Evolutionary conservation across 2,888 invertebrate species (phyloP), one percentile per base, ranked within the genome.

Genomic region (Cremastinae sp.): DNA sequence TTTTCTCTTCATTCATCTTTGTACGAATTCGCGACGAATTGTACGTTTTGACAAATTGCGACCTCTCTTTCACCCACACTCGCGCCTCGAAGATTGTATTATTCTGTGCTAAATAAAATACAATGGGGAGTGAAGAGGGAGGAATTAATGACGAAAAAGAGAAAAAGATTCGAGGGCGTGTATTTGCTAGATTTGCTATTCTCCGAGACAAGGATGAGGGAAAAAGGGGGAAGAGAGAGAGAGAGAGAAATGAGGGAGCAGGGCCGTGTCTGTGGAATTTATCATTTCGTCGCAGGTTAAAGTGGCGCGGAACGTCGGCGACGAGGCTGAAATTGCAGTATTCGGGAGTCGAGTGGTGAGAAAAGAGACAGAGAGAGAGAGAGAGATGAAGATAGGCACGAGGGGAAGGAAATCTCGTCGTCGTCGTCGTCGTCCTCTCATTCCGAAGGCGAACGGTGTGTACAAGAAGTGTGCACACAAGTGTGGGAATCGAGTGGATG

Each of bases 251-350:
- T n/a, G n/a, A n/a, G n/a, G n/a, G n/a, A n/a, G n/a, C n/a, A n/a
- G n/a, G n/a, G n/a, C n/a, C n/a, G n/a, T n/a, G n/a, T n/a, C n/a
- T 81, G 78, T 78, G 81, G 84, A 86, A 86, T 87, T 87, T 85
- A 87, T 87, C 86, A 87, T 87, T 86, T 85, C 53, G 82, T 82
- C 59, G 69, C n/a, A n/a, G 79, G 83, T 79, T 84, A 81, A 84
- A 84, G 84, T 83, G 81, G 81, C 80, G 81, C 79, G 43, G 58
- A 80, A 80, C 80, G 81, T 81, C 84, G n/a, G 28, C 28, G 84
- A 85, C 85, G 82, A 84, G 83, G 83, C 84, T 86, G 86, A 86
- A 86, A 87, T 85, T 86, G 86, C 86, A 85, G 85, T 86, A 87
- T 87, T 87, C 82, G 83, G 83, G 82, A 84, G 84, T 85, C 82